Evolutionary conservation across 2,888 invertebrate genomes (phyloP), one percentile per base, ranked within the genome.

Genomic region (Alcis repandata): DNA sequence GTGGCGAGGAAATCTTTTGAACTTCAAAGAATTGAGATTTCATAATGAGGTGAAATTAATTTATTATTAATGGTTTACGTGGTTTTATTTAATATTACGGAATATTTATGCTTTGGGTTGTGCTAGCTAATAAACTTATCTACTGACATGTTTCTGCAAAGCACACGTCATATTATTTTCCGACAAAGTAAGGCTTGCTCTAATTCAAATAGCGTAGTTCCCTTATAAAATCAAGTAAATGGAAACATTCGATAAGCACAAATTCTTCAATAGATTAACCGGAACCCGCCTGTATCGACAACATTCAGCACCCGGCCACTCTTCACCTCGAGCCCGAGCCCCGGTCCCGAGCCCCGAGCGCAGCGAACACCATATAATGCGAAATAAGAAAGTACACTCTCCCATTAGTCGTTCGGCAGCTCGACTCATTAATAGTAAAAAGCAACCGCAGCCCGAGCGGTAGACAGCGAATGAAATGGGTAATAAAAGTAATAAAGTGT

Each of bases 401-500:
- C 64, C 71, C 71, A 75, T 76, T 75, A 75, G 66, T 72, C 62
- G 69, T 73, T 72, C 70, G 64, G 71, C 73, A 70, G 38, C 63
- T 71, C 73, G 68, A 69, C 70, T 83, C 82, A 84, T 84, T 84
- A 82, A 82, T 82, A 83, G 79, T 82, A 80, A 79, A 79, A 84
- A 81, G 79, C 81, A 75, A 76, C 79, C 80, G 71, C 82, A 75
- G 67, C 77, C 71, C 71, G 72, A 66, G 70, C 71, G 74, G 77
- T 72, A 83, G 85, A 86, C 85, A 85, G 76, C 81, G 79, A 86
- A 85, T 83, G 84, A 85, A 88, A 87, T 83, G 80, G 85, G 83
- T 85, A 88, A 89, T 89, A 89, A 89, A 88, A 88, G 84, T 87
- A 90, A 88, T 89, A 88, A 87, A 90, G 84, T 84, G 87, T 90